A percentile compares a stretch with the other conserved stretches of the same genome.
These are phyloP conservation scores for Baccha elongata DNA, from an alignment of 2,888 invertebrate species.

Conservation along the genomic window DNA sequence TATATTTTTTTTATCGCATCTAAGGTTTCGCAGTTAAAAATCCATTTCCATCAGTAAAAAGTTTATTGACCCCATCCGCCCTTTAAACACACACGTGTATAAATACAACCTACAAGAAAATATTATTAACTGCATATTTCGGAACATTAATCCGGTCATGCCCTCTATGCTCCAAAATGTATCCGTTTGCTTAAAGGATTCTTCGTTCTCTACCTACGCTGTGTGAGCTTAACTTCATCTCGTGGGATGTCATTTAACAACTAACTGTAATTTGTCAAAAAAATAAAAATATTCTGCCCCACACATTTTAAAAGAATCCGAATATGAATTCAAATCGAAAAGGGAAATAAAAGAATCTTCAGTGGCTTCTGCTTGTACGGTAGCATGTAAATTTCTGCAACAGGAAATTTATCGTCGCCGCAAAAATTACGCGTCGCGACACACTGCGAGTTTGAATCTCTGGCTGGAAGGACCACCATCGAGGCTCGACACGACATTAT, in stretches of 20 bases:
- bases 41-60: neutral
- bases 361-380: slow-evolving; percentile 49
- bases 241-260: slow-evolving; percentile 51
- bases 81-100: slow-evolving; percentile 3
- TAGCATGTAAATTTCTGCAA: slow-evolving; percentile 70
- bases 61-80: slow-evolving; percentile 37
- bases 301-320: slow-evolving; percentile 49
- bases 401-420: slow-evolving; percentile 61
- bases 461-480: slow-evolving; percentile 60
- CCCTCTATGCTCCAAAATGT: slow-evolving; percentile 28
- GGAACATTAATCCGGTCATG: slow-evolving; percentile 59
- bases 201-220: neutral
- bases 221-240: slow-evolving; percentile 10
- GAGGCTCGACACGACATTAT: slow-evolving; percentile 58
- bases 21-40: slow-evolving; percentile 18
- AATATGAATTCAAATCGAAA: slow-evolving; percentile 18
- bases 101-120: slow-evolving; percentile 31
- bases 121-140: slow-evolving; percentile 51
- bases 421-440: slow-evolving; percentile 59
- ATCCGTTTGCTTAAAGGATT: slow-evolving; percentile 16
- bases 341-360: neutral
- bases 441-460: slow-evolving; percentile 6
- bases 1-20: neutral
- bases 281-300: slow-evolving; percentile 36
- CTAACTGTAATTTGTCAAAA: slow-evolving; percentile 69